A percentile compares a stretch with the other conserved stretches of the same genome.
These are phyloP conservation scores for Phrynocephalus vlangalii DNA, from an alignment of 2,797 vertebrate species.

Conservation along the genomic window DNA sequence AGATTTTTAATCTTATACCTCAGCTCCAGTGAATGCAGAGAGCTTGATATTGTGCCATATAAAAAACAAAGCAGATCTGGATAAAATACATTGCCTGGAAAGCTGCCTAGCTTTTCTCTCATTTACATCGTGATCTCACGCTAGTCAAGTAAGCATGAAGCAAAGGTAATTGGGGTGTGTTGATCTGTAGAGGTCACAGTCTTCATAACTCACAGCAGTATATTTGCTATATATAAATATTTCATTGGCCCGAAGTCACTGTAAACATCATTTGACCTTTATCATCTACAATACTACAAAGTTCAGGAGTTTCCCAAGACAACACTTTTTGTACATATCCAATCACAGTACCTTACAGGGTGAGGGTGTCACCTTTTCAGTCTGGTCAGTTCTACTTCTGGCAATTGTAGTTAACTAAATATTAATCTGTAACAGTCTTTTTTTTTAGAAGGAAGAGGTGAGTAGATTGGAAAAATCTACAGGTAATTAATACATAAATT, in stretches of 20 bases:
- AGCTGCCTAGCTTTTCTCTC: constrained; percentile 1
- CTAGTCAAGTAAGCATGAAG: constrained; percentile 31
- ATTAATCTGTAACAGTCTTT: not conserved
- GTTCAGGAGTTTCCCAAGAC: not conserved
- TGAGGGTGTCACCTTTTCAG: not conserved
- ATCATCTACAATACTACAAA: not conserved
- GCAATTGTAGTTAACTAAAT: not conserved
- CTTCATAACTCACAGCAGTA: not conserved
- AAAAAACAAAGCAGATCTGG: not conserved
- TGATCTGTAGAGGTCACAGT: not conserved
- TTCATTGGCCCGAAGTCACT: constrained; percentile 3
- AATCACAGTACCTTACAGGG: not conserved
- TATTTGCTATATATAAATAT: constrained; percentile 10
- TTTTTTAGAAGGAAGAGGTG: not conserved
- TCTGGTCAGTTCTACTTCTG: not conserved
- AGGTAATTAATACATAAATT: not conserved
- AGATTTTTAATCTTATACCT: not conserved
- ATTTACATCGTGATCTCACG: constrained; percentile 5
- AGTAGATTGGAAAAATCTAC: not conserved
- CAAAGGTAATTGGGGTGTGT: not conserved
- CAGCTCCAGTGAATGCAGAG: not conserved
- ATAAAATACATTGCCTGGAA: constrained; percentile 24
- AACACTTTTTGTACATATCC: not conserved
- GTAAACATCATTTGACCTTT: constrained; percentile 1
- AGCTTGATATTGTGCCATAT: not conserved